phyloP scores from a whole-genome alignment of 2,113 vertebrate species.

The Poeciliopsis turrubarensis region DNA sequence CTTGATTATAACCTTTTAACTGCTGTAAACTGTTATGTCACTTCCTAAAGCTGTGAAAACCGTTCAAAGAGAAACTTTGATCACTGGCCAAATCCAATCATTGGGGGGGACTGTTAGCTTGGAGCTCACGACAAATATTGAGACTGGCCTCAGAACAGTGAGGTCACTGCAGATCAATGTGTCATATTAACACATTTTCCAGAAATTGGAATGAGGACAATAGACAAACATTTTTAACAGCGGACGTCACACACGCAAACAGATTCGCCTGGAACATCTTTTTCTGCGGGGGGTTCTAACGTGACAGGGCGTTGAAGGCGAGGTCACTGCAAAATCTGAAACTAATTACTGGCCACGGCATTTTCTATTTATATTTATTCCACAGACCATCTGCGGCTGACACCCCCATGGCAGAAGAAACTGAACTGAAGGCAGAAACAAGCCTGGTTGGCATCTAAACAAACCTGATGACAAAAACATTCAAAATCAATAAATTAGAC shows the following conservation, averaged over 20 bases:
- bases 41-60: constrained; percentile 18
- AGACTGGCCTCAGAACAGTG: constrained; percentile 38
- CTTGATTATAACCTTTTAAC: constrained; percentile 48
- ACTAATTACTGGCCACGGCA: constrained; percentile 52
- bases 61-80: constrained; percentile 20
- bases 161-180: constrained; percentile 57
- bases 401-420: constrained; percentile 25
- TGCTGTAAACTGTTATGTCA: constrained; percentile 29
- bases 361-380: constrained; percentile 66
- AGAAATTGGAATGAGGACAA: constrained; percentile 55
- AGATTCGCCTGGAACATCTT: constrained; percentile 14
- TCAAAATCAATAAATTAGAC: neutral
- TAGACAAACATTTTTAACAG: constrained; percentile 56
- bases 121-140: constrained; percentile 36
- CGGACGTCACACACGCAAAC: constrained; percentile 52
- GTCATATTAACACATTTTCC: constrained; percentile 38
- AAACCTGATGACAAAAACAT: constrained; percentile 20
- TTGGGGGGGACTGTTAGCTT: constrained; percentile 25
- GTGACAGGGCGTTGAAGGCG: constrained; percentile 39
- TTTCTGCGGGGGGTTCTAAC: constrained; percentile 14
- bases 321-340: constrained; percentile 54
- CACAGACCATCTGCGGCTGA: constrained; percentile 53
- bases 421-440: constrained; percentile 34
- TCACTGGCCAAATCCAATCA: constrained; percentile 38
- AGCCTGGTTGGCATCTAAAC: constrained; percentile 24